phyloP scores from a whole-genome alignment of 2,113 vertebrate genomes.

The Ailurus styani region DNA sequence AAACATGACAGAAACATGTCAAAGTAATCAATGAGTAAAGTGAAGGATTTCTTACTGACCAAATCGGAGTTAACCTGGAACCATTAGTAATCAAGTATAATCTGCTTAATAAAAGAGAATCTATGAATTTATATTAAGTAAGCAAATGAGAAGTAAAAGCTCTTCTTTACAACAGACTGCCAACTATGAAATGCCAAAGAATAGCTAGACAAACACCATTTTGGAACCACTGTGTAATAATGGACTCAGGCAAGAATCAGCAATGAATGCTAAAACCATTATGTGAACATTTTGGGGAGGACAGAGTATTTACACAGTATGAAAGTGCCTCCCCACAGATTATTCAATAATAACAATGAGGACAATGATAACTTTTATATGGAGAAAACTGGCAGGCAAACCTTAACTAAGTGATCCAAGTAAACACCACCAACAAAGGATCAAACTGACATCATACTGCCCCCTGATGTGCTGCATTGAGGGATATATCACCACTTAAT shows the following conservation, averaged over 20 bases:
- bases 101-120: background rate
- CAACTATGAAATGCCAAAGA: background rate
- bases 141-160: background rate
- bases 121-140: constrained; percentile 14
- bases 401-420: background rate
- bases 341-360: background rate
- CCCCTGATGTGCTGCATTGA: background rate
- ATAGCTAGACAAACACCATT: background rate
- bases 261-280: background rate
- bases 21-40: background rate
- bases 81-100: background rate
- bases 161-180: background rate
- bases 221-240: background rate
- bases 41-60: background rate
- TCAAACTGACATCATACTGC: background rate
- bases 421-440: background rate
- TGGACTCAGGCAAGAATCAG: background rate
- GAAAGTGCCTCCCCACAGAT: background rate
- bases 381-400: background rate
- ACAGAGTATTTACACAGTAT: background rate
- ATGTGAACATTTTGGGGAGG: background rate
- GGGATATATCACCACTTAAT: background rate
- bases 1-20: background rate
- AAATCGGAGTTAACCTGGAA: background rate
- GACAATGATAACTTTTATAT: background rate